Evolutionary conservation across 2,888 invertebrate genomes (phyloP), one percentile per base, ranked within the genome.

Genomic region (Plagiodera versicolora): DNA sequence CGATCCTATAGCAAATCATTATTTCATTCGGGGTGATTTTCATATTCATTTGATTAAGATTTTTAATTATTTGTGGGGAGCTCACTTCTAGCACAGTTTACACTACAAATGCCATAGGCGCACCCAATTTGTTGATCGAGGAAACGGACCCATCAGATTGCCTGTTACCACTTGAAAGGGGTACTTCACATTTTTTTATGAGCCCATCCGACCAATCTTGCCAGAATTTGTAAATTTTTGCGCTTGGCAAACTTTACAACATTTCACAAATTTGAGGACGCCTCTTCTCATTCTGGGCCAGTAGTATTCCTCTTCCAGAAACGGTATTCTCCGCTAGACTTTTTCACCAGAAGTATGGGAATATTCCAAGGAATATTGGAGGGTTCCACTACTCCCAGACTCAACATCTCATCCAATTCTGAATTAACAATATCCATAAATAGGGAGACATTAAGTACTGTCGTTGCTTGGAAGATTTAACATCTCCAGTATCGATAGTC

Each of bases 331-430:
- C 32, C 35, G 19, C n/a, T 48, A 14, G 10, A 28, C 8, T 47
- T 55, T 35, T 45, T 54, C 11, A 71, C 67, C 11, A 72, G 39
- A 0, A 72, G 32, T 9, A 71, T 66, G 1, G 70, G 71, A 24
- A 70, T 67, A 11, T 65, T 65, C 70, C 71, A 73, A 4, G 67
- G 60, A 49, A 67, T 69, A 9, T 64, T 60, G 1, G 68, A 68
- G 5, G 67, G 68, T 49, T 61, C 63, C 1, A 74, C 66, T 1
- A 74, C 64, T 4, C 65, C 69, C 4, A 63, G 44, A 6, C 35
- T 49, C 14, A 73, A 35, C 71, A 72, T 70, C 2, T 63, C 35
- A 30, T 72, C 67, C 4, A 71, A 49, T 53, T 70, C 71, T 8
- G 53, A 18, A 32, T 50, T 50, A 1, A 50, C 14, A 10, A 10